These are phyloP conservation scores for Epinotia ramella DNA, from an alignment of 2,888 invertebrate species.

Conservation along the genomic window DNA sequence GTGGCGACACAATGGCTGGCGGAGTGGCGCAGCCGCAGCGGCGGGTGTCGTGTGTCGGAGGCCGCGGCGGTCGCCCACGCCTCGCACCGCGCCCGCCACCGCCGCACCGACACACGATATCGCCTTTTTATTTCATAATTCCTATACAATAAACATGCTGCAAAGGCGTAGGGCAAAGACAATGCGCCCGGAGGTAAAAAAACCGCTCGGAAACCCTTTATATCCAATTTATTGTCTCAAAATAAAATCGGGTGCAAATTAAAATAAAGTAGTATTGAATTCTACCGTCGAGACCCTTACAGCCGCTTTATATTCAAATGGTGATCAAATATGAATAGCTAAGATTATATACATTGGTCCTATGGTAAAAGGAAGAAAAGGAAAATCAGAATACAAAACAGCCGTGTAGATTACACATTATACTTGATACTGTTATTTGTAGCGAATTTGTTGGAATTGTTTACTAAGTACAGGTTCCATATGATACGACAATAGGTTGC, in stretches of 20 bases:
- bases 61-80: constrained; percentile 59
- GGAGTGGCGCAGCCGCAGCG: constrained; percentile 57
- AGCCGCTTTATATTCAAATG: constrained; percentile 59
- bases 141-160: constrained; percentile 76
- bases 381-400: constrained; percentile 29
- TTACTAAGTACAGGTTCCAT: constrained; percentile 7
- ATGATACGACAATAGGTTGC: constrained; percentile 9
- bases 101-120: constrained; percentile 79
- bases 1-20: constrained; percentile 62
- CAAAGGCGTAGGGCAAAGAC: constrained; percentile 83
- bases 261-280: constrained; percentile 73
- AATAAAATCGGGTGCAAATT: constrained; percentile 85
- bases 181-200: constrained; percentile 83
- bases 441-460: constrained; percentile 19
- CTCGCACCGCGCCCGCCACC: constrained; percentile 55
- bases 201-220: constrained; percentile 82
- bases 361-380: constrained; percentile 45
- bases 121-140: constrained; percentile 84
- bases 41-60: constrained; percentile 69
- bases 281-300: constrained; percentile 59
- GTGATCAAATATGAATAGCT: constrained; percentile 48
- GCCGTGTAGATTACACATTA: neutral
- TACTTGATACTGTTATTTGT: neutral
- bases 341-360: constrained; percentile 47
- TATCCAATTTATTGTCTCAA: constrained; percentile 82